Conservation (phyloP, 2,888 invertebrate genomes). For the Pachliopta kotzebuea region DNA sequence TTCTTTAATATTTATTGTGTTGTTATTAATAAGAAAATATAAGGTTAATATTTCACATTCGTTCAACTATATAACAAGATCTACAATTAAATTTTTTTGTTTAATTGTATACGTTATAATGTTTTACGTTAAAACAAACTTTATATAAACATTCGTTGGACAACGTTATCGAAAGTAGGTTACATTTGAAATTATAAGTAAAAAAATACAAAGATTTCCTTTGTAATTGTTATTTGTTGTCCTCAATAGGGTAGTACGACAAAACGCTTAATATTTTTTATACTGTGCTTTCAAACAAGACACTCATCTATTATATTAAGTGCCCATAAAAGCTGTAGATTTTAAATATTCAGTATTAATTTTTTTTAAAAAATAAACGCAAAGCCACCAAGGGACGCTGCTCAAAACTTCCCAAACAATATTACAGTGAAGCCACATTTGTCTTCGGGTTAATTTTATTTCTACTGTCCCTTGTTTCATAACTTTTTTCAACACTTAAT, state of each 20-base stretch:
- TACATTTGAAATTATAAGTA: not conserved
- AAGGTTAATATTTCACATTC: no score
- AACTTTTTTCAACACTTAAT: conserved; percentile 45
- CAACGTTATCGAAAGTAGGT: not conserved
- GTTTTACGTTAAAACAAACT: not conserved
- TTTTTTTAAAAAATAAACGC: conserved; percentile 25
- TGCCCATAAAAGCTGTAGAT: not conserved
- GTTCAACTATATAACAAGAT: no score
- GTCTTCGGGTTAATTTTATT: conserved; percentile 44
- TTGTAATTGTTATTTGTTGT: not conserved
- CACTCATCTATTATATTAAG: not conserved
- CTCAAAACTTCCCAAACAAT: conserved; percentile 48
- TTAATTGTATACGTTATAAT: not conserved
- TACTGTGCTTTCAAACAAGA: not conserved
- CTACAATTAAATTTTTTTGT: not conserved
- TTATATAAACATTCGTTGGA: not conserved
- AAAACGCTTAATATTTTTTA: not conserved
- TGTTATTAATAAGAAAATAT: no score
- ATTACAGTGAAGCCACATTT: conserved; percentile 48
- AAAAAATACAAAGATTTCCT: not conserved
- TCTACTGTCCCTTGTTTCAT: conserved; percentile 44
- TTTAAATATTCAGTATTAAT: conserved; percentile 26
- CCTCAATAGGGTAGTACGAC: not conserved
- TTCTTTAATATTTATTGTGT: no score
- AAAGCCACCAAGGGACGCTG: conserved; percentile 36